Conservation (phyloP, 2,113 vertebrate genomes). For the Ictalurus punctatus region DNA sequence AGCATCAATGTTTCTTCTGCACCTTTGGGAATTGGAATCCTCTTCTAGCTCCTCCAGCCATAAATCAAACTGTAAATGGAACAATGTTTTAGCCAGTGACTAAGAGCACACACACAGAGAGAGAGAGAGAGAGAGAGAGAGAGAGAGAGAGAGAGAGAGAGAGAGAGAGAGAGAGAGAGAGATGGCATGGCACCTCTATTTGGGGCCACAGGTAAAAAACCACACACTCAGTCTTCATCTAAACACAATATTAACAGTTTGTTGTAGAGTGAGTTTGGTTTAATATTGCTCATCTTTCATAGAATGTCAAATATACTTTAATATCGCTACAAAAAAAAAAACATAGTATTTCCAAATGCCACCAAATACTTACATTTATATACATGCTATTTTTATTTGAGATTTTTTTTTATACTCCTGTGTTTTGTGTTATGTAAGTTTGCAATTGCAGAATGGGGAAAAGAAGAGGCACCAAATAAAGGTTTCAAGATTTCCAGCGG, state of each 20-base stretch:
- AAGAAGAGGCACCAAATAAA: constrained; percentile 25
- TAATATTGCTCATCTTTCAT: not conserved
- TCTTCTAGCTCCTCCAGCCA: constrained; percentile 68
- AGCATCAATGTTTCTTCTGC: constrained; percentile 62
- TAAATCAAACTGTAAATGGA: constrained; percentile 71
- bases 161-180: not conserved
- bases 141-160: not conserved
- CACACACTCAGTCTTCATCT: not conserved
- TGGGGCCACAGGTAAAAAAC: not conserved
- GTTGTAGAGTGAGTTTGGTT: not conserved
- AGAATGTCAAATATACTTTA: not conserved
- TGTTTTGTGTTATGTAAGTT: not conserved
- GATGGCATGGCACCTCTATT: not conserved
- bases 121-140: not conserved
- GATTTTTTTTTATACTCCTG: not conserved
- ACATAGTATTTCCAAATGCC: not conserved
- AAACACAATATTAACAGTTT: not conserved
- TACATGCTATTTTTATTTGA: not conserved
- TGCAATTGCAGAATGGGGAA: not conserved
- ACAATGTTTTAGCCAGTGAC: constrained; percentile 50
- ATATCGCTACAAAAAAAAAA: not conserved
- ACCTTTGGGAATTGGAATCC: constrained; percentile 60
- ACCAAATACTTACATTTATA: not conserved
- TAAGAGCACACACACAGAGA: constrained; percentile 38
- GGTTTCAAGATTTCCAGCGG: constrained; percentile 31